Evolutionary conservation across 2,888 invertebrate genomes (phyloP), one percentile per base, ranked within the genome.

Genomic region (Cancer borealis): DNA sequence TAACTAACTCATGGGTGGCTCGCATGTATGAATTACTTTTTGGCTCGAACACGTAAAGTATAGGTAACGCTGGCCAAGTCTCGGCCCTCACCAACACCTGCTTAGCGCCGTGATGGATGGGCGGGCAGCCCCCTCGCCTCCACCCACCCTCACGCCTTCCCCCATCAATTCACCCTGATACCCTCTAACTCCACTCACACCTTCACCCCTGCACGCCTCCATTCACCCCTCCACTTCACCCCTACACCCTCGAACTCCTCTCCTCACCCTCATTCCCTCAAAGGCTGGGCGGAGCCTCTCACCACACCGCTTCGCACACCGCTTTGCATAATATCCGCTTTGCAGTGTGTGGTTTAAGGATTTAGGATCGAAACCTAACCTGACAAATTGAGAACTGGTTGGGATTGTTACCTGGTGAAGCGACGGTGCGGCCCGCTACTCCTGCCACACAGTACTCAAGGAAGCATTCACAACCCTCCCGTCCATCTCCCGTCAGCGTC

Each of bases 301-400:
- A 26, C 73, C 73, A 2, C 26, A 26, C 73, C n/a, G 60, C 21
- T 26, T 26, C 26, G 73, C 73, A n/a, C 73, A 10, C 73, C 73
- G 73, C 73, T 73, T 73, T 73, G 73, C 73, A 73, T 73, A 73
- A 73, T 73, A 73, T 26, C 73, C 73, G 6, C 73, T 73, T 26
- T 73, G 73, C 73, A 10, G 73, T 73, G 73, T 73, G 73, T 73
- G 73, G 73, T 73, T 73, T 73, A 26, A 8, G 73, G 26, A 73
- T 73, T 73, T n/a, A 73, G 26, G 73, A 73, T 26, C 73, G 26
- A 73, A 73, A 73, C 73, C n/a, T 73, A 73, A 73, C 26, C 73
- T 73, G 73, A 73, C 73, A 73, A 73, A 73, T 73, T 73, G 73
- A 10, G 26, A 26, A 73, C 66, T 73, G 10, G 26, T 14, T 26